Base-by-base conservation (phyloP, 2,797 vertebrate species). In the Macrochelys suwanniensis region DNA sequence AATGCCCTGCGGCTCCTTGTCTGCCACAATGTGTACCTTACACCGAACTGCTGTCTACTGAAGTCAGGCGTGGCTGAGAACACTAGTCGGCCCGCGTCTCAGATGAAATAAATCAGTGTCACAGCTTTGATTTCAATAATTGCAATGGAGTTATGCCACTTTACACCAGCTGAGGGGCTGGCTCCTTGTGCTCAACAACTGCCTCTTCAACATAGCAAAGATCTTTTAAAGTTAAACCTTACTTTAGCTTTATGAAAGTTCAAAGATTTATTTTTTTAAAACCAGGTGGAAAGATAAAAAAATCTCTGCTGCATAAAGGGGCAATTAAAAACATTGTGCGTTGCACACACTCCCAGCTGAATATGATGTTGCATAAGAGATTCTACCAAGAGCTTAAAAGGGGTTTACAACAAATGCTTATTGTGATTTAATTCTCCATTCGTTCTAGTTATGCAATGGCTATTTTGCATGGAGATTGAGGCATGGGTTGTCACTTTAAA, bases 371-470 rank as follows among this genome's bases (percentile, higher is more conserved):
- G 45, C 76, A 33, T 53, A 94, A 1, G 1, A 90, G 80, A 83
- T 56, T 42, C 23, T 91, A 91, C 47, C 19, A 82, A 81, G 47
- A 96, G 86, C 26, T 91, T 68, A 90, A 82, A 74, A 92, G 8
- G 8, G 56, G 19, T 86, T 90, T 86, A 49, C 76, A 42, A 33
- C 1, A 0, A 91, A 28, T 94, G 49, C 88, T 96, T 88, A 84
- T 84, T 82, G 68, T 19, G 89, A 79, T 54, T 93, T 96, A 87
- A 71, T 94, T 96, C 50, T 71, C 28, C 53, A 45, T 95, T 96
- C 92, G 37, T 96, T 97, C 54, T 80, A 92, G 56, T 89, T 87
- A 89, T 90, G 80, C 83, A 79, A 89, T 85, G 87, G 57, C 85
- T 90, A 47, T 89, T 95, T 93, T 94, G 87, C 50, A 78, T 82